Conservation (phyloP, 53 echinoderm and acorn worm genomes). For the Stichopus horrens region DNA sequence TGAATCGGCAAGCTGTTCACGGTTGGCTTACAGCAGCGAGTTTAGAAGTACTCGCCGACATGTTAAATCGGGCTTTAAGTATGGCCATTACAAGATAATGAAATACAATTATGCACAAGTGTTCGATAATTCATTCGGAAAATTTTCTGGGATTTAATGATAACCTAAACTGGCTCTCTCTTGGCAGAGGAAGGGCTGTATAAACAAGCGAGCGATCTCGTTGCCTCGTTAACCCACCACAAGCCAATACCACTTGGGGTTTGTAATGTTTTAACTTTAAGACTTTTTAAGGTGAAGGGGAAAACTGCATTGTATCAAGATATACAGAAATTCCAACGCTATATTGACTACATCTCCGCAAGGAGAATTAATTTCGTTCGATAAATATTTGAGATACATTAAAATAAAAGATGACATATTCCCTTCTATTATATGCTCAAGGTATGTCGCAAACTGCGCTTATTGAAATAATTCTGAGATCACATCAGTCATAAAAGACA, state of each 20-base stretch:
- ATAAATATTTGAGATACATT: background rate
- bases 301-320: constrained; percentile 1
- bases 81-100: constrained; percentile 47
- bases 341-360: background rate
- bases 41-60: constrained; percentile 26
- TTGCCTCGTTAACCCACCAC: constrained; percentile 24
- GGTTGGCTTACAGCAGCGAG: constrained; percentile 27
- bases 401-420: background rate
- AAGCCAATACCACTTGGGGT: constrained; percentile 7
- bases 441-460: background rate
- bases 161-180: constrained; percentile 20
- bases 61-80: constrained; percentile 41
- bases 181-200: constrained; percentile 35
- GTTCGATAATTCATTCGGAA: constrained; percentile 45
- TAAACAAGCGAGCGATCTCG: constrained; percentile 26
- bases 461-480: background rate
- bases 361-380: background rate
- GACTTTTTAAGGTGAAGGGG: background rate
- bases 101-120: constrained; percentile 45
- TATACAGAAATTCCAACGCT: background rate
- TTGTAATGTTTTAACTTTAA: background rate
- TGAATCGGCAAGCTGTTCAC: background rate
- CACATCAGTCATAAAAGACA: background rate
- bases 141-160: constrained; percentile 23
- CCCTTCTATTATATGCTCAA: background rate